Conservation (phyloP, 2,113 vertebrate species). For the Charadrius vociferus region DNA sequence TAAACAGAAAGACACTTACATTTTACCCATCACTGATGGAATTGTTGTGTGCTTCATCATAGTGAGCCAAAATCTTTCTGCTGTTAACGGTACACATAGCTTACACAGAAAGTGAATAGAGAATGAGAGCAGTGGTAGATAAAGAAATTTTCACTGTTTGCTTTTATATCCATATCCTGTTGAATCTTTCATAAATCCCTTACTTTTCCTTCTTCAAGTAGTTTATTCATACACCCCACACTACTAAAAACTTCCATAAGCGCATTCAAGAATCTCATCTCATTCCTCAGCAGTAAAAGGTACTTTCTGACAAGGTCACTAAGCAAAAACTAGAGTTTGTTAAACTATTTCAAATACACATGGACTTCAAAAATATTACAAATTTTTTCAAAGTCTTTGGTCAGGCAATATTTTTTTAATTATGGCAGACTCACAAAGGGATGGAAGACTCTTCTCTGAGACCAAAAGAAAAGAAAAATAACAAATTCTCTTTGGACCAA, state of each 20-base stretch:
- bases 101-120: background rate
- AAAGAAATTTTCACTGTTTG: background rate
- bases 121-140: background rate
- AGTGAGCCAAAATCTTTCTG: background rate
- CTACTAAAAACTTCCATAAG: background rate
- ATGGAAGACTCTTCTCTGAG: background rate
- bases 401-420: background rate
- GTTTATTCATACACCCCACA: background rate
- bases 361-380: background rate
- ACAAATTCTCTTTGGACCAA: background rate
- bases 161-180: background rate
- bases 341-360: background rate
- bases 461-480: background rate
- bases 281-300: background rate
- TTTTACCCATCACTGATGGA: background rate
- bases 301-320: background rate
- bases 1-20: background rate
- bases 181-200: background rate
- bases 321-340: background rate
- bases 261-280: background rate
- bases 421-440: background rate
- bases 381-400: background rate
- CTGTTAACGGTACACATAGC: background rate
- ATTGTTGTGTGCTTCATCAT: background rate
- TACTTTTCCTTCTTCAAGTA: background rate